These are phyloP conservation scores for Drosophila mercatorum DNA, from an alignment of 2,888 invertebrate species.

Conservation along the genomic window DNA sequence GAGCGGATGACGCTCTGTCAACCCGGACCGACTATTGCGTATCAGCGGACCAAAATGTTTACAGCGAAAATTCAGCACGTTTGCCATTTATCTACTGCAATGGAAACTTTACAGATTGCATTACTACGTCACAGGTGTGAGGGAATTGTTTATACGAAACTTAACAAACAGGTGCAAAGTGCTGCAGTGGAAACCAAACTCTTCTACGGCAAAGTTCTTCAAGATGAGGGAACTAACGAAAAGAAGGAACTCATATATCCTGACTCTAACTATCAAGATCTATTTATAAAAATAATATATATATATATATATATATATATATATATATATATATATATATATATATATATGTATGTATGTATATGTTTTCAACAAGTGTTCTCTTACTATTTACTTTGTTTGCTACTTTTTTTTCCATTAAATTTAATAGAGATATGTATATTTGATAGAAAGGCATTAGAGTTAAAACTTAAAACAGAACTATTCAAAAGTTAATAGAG, in stretches of 20 bases:
- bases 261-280: neutral
- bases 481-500: neutral
- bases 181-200: neutral
- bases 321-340: neutral
- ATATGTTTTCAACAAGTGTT: neutral
- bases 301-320: too few relatives aligned
- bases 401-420: neutral
- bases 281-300: too few relatives aligned
- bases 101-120: constrained; percentile 58
- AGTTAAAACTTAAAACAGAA: neutral
- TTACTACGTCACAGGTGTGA: constrained; percentile 23
- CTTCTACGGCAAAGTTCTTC: neutral
- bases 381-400: constrained; percentile 6
- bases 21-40: constrained; percentile 35
- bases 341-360: neutral
- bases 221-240: too few relatives aligned
- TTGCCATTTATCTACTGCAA: constrained; percentile 29
- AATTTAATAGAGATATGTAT: neutral
- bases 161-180: constrained; percentile 5
- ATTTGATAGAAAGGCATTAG: neutral
- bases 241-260: neutral
- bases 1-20: constrained; percentile 53
- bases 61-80: constrained; percentile 18
- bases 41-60: constrained; percentile 39
- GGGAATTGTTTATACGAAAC: neutral